These are phyloP conservation scores for Morone chrysops DNA, from an alignment of 2,113 vertebrate genomes.

Conservation along the genomic window DNA sequence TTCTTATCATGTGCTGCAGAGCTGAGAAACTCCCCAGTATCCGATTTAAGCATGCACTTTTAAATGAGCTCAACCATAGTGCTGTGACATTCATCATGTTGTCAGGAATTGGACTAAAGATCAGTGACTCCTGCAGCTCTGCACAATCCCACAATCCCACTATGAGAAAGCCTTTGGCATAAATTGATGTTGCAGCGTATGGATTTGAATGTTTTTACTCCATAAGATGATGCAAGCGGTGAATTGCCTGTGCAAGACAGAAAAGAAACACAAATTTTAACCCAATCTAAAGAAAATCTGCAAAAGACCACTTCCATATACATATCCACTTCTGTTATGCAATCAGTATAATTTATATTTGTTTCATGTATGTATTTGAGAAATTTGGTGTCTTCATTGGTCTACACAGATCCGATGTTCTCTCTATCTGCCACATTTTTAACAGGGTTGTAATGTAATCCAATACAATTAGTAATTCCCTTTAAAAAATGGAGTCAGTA, in stretches of 20 bases:
- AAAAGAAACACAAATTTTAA: no score
- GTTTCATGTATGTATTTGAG: no score
- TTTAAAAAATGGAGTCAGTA: no score
- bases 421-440: no score
- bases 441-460: no score
- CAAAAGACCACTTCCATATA: no score
- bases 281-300: no score
- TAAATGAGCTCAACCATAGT: constrained; percentile 18
- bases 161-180: neutral
- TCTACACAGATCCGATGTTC: no score
- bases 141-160: neutral
- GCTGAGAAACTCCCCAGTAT: constrained; percentile 3
- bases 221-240: neutral
- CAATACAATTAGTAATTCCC: no score
- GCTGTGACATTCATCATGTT: constrained; percentile 2
- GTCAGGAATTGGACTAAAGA: neutral
- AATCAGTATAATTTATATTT: no score
- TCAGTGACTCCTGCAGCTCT: constrained; percentile 1
- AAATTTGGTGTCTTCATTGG: no score
- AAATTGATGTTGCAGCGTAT: constrained; percentile 2
- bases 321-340: no score
- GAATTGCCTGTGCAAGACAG: neutral
- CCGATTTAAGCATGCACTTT: neutral
- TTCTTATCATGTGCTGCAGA: neutral
- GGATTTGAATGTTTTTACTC: neutral